These are phyloP conservation scores for Panthera tigris DNA, from an alignment of 2,113 vertebrate genomes.

Conservation along the genomic window DNA sequence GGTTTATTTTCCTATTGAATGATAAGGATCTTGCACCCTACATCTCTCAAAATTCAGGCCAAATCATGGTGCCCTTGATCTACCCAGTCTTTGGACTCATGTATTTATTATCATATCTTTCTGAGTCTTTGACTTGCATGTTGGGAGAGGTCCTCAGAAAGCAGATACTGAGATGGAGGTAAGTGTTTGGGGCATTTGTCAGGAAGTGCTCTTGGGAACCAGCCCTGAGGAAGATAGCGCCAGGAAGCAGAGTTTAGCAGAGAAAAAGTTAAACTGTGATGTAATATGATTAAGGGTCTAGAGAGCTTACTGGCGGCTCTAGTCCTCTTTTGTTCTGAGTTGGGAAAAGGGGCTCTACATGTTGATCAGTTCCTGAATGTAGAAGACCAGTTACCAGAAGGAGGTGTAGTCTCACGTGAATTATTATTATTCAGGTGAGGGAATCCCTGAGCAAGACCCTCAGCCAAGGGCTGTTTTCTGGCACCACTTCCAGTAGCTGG, in stretches of 20 bases:
- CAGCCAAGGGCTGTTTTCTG: not conserved
- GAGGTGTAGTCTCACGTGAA: rapidly evolving
- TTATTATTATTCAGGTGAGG: not conserved
- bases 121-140: not conserved
- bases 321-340: not conserved
- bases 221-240: not conserved
- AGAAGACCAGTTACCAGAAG: not conserved
- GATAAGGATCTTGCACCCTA: not conserved
- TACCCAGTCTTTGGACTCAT: not conserved
- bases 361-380: not conserved
- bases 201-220: not conserved
- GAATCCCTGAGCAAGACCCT: not conserved
- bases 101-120: not conserved
- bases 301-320: not conserved
- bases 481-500: not conserved
- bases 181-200: not conserved
- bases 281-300: not conserved
- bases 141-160: not conserved
- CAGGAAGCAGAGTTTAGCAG: not conserved
- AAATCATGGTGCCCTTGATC: not conserved
- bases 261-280: not conserved
- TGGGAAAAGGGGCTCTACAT: not conserved
- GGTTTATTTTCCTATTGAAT: not conserved
- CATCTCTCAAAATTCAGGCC: not conserved
- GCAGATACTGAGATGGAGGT: not conserved